These are phyloP conservation scores for Silurus glanis DNA, from an alignment of 2,113 vertebrate species.

Conservation along the genomic window DNA sequence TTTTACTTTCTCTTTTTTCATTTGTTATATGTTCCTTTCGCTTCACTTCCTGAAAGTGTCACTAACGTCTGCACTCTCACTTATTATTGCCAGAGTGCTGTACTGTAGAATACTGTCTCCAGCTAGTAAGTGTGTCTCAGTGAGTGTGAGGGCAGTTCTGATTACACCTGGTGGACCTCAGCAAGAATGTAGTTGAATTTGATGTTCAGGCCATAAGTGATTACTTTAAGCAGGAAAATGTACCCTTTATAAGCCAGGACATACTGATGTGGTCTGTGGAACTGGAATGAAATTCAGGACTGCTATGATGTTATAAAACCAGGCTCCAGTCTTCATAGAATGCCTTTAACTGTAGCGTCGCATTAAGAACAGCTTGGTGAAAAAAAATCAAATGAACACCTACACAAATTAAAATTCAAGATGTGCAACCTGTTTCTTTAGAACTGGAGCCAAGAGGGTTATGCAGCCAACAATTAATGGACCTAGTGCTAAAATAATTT, in stretches of 20 bases:
- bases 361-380: slow-evolving; percentile 1
- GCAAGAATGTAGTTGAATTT: background rate
- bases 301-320: slow-evolving; percentile 1
- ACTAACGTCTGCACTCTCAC: background rate
- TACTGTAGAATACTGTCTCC: background rate
- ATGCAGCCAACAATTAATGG: background rate
- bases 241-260: background rate
- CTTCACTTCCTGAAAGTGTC: background rate
- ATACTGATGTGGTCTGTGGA: background rate
- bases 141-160: background rate
- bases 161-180: background rate
- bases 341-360: background rate
- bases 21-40: background rate
- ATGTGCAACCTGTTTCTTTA: background rate
- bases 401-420: background rate
- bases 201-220: background rate
- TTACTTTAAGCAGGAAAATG: background rate
- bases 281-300: background rate
- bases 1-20: background rate
- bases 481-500: background rate
- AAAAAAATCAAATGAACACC: slow-evolving; percentile 16
- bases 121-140: background rate
- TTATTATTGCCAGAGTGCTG: background rate
- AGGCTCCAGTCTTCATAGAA: background rate
- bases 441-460: background rate